Percentiles rank a stretch among this genome's conserved stretches.
Conservation (phyloP, 2,113 vertebrate genomes). For the Alosa alosa region DNA sequence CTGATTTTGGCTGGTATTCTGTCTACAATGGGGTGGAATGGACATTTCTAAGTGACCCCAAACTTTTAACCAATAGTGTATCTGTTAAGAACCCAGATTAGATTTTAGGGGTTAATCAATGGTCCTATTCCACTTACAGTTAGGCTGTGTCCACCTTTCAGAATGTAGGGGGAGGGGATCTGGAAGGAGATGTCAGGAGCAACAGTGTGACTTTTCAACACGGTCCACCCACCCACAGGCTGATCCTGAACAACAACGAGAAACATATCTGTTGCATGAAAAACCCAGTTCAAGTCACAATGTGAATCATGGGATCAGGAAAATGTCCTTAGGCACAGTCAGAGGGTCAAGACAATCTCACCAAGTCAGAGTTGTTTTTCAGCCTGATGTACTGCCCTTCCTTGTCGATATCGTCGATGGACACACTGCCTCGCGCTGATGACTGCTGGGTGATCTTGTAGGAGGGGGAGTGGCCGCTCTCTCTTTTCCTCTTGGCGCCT, state of each 20-base stretch:
- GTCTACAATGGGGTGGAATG: too few species aligned
- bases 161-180: constrained; percentile 71
- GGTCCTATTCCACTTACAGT: constrained; percentile 68
- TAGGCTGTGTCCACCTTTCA: constrained; percentile 72
- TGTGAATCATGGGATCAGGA: background rate
- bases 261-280: background rate
- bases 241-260: constrained; percentile 69
- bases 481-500: constrained; percentile 77
- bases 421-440: constrained; percentile 60
- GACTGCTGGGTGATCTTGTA: constrained; percentile 69
- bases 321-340: background rate
- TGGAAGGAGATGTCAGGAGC: constrained; percentile 68
- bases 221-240: constrained; percentile 71
- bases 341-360: constrained; percentile 41
- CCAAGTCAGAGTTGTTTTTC: constrained; percentile 74
- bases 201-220: constrained; percentile 61
- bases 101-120: too few species aligned
- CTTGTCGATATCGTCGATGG: constrained; percentile 75
- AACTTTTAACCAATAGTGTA: too few species aligned
- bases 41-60: too few species aligned
- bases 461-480: constrained; percentile 48
- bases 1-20: too few species aligned
- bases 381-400: constrained; percentile 77
- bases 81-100: too few species aligned
- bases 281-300: too few species aligned